Percentiles rank a stretch among this genome's conserved stretches.
These are phyloP conservation scores for Parasteatoda lunata DNA, from an alignment of 2,888 invertebrate genomes.

Conservation along the genomic window DNA sequence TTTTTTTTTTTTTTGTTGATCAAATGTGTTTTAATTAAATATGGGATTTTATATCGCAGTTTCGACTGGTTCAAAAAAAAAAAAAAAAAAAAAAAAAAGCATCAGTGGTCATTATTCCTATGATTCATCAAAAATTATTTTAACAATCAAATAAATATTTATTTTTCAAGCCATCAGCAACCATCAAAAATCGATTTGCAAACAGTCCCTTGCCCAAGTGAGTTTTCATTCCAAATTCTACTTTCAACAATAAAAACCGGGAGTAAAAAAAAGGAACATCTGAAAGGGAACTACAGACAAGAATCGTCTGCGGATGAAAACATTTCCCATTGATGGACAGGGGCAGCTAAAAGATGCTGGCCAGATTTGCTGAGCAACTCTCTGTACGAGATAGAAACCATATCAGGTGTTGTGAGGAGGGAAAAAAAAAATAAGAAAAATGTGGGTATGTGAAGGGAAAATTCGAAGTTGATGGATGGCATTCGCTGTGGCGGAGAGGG, in stretches of 20 bases:
- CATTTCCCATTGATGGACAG: constrained; percentile 56
- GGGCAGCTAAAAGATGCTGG: constrained; percentile 61
- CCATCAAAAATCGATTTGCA: constrained; percentile 24
- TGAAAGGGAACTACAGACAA: constrained; percentile 54
- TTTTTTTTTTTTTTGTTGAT: too few relatives aligned
- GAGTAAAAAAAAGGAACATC: constrained; percentile 43
- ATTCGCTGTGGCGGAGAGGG: constrained; percentile 16
- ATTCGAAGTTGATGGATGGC: constrained; percentile 63
- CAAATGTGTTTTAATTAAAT: too few relatives aligned
- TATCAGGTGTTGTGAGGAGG: constrained; percentile 44
- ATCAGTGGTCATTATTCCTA: too few relatives aligned
- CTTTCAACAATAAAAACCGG: background rate
- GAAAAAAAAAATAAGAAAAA: constrained; percentile 9
- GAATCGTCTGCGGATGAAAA: constrained; percentile 57
- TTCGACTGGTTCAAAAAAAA: too few relatives aligned
- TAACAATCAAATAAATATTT: too few relatives aligned
- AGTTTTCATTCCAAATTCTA: constrained; percentile 36
- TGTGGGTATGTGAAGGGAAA: constrained; percentile 13
- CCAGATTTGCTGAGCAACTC: constrained; percentile 42
- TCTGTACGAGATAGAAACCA: constrained; percentile 14
- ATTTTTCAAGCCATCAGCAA: background rate
- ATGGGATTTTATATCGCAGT: too few relatives aligned
- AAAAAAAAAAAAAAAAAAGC: too few relatives aligned
- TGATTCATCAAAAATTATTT: too few relatives aligned
- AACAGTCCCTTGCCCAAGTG: constrained; percentile 30